Evolutionary conservation across 2,888 invertebrate species (phyloP).

Genomic region (Esperia sulphurella): DNA sequence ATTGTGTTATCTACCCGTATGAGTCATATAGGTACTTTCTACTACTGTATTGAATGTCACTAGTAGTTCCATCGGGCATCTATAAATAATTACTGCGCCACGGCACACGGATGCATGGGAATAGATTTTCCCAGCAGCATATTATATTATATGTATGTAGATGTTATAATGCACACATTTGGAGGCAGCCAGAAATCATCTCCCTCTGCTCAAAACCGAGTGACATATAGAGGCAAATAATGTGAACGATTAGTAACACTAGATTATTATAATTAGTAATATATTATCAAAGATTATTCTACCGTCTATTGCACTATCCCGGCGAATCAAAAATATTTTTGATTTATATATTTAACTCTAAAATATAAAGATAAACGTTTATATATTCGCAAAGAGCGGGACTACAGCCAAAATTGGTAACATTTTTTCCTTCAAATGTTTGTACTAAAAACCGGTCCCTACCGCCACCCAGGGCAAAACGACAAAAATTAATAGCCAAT

Average conservation of each 20-base stretch:
- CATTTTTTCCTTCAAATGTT: constrained; percentile 34
- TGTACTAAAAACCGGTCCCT: constrained; percentile 50
- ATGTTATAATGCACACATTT: not conserved
- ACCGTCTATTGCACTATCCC: constrained; percentile 76
- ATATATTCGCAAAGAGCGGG: constrained; percentile 17
- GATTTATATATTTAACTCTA: constrained; percentile 47
- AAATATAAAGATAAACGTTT: constrained; percentile 32
- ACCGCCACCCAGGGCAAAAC: constrained; percentile 48
- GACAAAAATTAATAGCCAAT: not conserved
- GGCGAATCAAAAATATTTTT: constrained; percentile 63
- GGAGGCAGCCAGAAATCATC: not conserved
- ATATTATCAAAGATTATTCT: constrained; percentile 45
- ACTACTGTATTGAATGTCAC: too few relatives aligned
- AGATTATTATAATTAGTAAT: constrained; percentile 46
- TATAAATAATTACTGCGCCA: too few relatives aligned
- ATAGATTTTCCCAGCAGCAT: too few relatives aligned
- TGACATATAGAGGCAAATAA: constrained; percentile 34
- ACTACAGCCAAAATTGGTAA: constrained; percentile 63
- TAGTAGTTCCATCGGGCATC: too few relatives aligned
- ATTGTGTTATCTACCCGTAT: too few relatives aligned
- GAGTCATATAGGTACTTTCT: too few relatives aligned
- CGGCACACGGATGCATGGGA: too few relatives aligned
- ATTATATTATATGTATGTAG: too few relatives aligned
- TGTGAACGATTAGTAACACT: constrained; percentile 46
- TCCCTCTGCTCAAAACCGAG: constrained; percentile 6